These are phyloP conservation scores for Neoascia interrupta DNA, from an alignment of 2,888 invertebrate genomes.

Conservation along the genomic window DNA sequence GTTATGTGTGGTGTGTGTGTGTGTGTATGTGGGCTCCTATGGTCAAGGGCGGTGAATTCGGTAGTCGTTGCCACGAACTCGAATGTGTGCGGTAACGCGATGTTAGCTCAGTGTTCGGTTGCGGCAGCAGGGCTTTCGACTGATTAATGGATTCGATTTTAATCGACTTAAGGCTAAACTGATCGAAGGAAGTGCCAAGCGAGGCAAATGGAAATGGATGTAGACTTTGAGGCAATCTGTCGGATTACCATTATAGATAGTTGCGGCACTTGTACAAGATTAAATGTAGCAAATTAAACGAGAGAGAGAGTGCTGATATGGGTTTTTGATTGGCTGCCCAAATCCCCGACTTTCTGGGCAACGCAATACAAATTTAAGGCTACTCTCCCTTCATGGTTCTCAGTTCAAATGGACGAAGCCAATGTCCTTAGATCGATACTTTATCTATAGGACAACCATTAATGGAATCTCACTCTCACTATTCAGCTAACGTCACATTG, in stretches of 20 bases:
- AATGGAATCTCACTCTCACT: no score
- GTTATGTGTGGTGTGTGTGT: slow-evolving; percentile 39
- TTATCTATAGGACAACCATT: no score
- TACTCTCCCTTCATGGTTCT: background rate
- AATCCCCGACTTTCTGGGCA: background rate
- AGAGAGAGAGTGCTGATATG: no score
- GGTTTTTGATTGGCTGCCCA: background rate
- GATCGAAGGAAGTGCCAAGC: background rate
- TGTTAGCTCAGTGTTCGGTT: slow-evolving; percentile 24
- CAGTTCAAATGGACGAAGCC: no score
- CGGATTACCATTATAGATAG: background rate
- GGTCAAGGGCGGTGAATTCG: background rate
- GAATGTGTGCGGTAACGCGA: slow-evolving; percentile 3
- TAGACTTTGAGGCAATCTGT: no score
- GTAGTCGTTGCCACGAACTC: slow-evolving; percentile 20
- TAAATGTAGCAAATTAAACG: no score
- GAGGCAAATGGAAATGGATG: no score
- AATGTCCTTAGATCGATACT: no score
- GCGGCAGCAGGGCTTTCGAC: slow-evolving; percentile 56
- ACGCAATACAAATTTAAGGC: background rate
- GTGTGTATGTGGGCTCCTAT: slow-evolving; percentile 3
- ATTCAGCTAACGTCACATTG: background rate
- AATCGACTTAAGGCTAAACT: slow-evolving; percentile 28
- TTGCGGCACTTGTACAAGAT: no score
- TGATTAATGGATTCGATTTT: slow-evolving; percentile 65